Evolutionary conservation across 2,113 vertebrate species (phyloP).

Genomic region (Chaenocephalus aceratus): DNA sequence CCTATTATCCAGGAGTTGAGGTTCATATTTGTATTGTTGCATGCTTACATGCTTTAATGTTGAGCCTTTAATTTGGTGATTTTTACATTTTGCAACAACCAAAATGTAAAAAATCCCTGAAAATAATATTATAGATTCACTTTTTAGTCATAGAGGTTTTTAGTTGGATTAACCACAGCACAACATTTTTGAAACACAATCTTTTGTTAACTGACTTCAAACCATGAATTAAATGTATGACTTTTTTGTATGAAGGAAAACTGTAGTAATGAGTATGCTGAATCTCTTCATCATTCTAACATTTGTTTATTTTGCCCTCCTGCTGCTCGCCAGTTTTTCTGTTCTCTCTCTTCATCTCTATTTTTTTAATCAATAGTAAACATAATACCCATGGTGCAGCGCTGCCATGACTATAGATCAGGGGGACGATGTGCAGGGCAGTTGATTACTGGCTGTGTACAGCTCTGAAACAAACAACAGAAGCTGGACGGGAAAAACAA

Average conservation of each 20-base stretch:
- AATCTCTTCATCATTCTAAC: not conserved
- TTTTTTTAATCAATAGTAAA: constrained; percentile 60
- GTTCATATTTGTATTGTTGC: no score
- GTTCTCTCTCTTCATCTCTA: not conserved
- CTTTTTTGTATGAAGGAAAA: not conserved
- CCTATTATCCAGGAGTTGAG: no score
- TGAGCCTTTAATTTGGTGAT: no score
- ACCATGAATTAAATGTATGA: not conserved
- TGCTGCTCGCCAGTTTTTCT: not conserved
- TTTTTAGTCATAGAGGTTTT: no score
- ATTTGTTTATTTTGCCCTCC: not conserved
- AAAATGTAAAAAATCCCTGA: no score
- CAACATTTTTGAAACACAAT: not conserved
- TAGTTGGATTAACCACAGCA: not conserved
- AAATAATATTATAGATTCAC: no score
- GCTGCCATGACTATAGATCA: constrained; percentile 56
- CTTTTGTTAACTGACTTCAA: not conserved
- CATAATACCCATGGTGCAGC: constrained; percentile 45
- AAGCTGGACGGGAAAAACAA: constrained; percentile 14
- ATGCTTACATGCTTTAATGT: no score
- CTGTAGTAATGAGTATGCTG: not conserved
- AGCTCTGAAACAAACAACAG: constrained; percentile 59
- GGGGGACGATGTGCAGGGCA: constrained; percentile 25
- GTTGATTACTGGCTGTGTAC: constrained; percentile 47
- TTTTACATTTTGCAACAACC: no score